These are phyloP conservation scores for Alaudala cheleensis DNA, from an alignment of 2,113 vertebrate genomes.

Conservation along the genomic window DNA sequence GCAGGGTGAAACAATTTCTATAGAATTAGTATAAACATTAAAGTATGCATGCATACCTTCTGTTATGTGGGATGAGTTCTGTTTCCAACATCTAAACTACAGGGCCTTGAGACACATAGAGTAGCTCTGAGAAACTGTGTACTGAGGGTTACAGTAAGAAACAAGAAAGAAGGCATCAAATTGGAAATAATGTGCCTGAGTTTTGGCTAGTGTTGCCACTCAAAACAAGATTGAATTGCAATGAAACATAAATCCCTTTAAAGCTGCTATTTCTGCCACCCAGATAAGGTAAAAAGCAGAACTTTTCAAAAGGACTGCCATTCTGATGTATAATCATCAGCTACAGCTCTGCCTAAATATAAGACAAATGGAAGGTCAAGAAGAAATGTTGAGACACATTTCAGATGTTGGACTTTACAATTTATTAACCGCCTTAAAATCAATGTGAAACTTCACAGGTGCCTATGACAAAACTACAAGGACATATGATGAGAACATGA, in stretches of 20 bases:
- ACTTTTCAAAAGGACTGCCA: background rate
- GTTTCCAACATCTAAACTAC: background rate
- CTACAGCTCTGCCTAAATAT: background rate
- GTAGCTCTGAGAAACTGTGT: background rate
- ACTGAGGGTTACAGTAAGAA: background rate
- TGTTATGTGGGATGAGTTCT: background rate
- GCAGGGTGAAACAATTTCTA: background rate
- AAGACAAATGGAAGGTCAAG: background rate
- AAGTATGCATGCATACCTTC: background rate
- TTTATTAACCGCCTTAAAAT: background rate
- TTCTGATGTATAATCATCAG: background rate
- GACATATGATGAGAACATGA: background rate
- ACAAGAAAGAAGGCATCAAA: background rate
- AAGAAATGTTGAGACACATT: background rate
- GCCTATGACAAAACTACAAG: background rate
- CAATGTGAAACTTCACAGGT: background rate
- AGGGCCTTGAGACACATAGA: background rate
- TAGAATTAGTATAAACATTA: background rate
- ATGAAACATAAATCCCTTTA: conserved; percentile 4
- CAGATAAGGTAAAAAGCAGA: background rate
- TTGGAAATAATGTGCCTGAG: background rate
- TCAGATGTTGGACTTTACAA: background rate
- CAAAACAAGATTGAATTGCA: background rate
- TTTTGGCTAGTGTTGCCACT: background rate
- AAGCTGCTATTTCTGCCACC: background rate